phyloP scores from a whole-genome alignment of 2,797 vertebrate species.

The Myoxocephalus aenaeus region DNA sequence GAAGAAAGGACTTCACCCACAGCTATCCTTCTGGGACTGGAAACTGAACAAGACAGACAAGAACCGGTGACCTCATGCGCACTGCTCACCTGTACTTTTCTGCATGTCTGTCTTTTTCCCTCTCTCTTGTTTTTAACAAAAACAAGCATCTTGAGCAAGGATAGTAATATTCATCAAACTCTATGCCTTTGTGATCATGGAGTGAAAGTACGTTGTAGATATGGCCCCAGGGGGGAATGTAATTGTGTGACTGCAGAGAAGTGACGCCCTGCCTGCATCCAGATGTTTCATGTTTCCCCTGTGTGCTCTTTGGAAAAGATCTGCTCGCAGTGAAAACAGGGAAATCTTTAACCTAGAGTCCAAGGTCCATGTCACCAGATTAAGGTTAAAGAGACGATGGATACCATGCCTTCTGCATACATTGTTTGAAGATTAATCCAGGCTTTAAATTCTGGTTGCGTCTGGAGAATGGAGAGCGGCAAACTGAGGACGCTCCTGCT shows the following conservation, averaged over 20 bases:
- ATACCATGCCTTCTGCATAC: constrained; percentile 14
- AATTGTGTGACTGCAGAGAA: constrained; percentile 56
- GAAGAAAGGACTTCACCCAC: constrained; percentile 34
- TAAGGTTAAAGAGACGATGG: constrained; percentile 1
- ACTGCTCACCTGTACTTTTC: constrained; percentile 66
- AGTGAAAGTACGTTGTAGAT: constrained; percentile 45
- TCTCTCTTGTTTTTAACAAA: neutral
- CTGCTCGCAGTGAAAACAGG: constrained; percentile 27
- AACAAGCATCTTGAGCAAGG: neutral
- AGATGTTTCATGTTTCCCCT: constrained; percentile 82
- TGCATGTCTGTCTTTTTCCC: neutral
- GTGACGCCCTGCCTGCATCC: constrained; percentile 76
- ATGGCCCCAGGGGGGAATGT: constrained; percentile 46
- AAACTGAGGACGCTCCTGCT: constrained; percentile 56
- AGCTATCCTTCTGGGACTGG: constrained; percentile 20
- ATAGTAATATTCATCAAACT: constrained; percentile 11
- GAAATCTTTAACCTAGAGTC: neutral
- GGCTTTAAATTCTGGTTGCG: neutral
- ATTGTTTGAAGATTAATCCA: constrained; percentile 12
- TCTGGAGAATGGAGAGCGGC: constrained; percentile 71
- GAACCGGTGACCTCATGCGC: constrained; percentile 40
- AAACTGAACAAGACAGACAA: constrained; percentile 27
- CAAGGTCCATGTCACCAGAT: constrained; percentile 13
- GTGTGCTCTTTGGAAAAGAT: constrained; percentile 52
- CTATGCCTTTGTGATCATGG: constrained; percentile 29